Percentiles rank a stretch among this genome's conserved stretches.
Evolutionary conservation across 2,888 invertebrate genomes (phyloP).

Genomic region (Melinaea marsaeus): DNA sequence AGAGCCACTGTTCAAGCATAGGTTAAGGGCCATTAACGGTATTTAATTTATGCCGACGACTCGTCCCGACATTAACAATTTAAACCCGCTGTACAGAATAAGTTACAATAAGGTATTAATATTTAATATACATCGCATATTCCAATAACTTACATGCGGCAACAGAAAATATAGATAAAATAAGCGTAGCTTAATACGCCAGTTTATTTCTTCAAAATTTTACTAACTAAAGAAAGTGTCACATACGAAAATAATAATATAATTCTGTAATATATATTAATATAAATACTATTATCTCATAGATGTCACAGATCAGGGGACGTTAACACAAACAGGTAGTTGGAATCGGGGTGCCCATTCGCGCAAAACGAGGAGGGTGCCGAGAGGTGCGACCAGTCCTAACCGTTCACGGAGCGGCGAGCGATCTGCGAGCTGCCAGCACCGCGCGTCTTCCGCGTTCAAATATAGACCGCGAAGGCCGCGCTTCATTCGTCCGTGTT

Average conservation of each 20-base stretch:
- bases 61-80: constrained; percentile 7
- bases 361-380: constrained; percentile 37
- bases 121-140: neutral
- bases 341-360: constrained; percentile 34
- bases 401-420: constrained; percentile 63
- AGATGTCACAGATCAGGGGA: constrained; percentile 41
- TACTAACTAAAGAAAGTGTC: too few relatives aligned
- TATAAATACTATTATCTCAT: constrained; percentile 6
- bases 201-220: too few relatives aligned
- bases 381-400: constrained; percentile 41
- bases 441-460: constrained; percentile 72
- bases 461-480: constrained; percentile 74
- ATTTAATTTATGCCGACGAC: constrained; percentile 23
- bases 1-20: constrained; percentile 17
- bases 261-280: neutral
- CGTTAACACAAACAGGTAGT: constrained; percentile 34
- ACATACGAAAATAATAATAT: too few relatives aligned
- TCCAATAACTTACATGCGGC: neutral
- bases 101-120: neutral
- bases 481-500: constrained; percentile 55
- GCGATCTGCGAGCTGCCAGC: constrained; percentile 59
- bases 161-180: constrained; percentile 1
- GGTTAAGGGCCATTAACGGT: constrained; percentile 32
- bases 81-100: constrained; percentile 6
- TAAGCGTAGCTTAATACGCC: neutral